phyloP scores from a whole-genome alignment of 64 coral and sea anemone species.

The Astreopora myriophthalma region DNA sequence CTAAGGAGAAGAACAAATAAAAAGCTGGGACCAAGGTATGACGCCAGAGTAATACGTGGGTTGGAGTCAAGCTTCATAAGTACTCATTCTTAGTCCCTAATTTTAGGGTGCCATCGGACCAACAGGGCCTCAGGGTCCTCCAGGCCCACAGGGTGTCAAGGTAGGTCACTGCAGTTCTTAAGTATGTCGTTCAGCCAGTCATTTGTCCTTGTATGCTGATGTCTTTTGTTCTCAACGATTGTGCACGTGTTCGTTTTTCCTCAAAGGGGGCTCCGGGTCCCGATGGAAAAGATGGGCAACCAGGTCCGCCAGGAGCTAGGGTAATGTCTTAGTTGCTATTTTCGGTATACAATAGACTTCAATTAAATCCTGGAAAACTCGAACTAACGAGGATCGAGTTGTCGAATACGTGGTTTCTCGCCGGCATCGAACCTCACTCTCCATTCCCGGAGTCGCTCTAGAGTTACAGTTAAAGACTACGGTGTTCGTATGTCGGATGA shows the following conservation, averaged over 20 bases:
- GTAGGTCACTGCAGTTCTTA: not conserved
- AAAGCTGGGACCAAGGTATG: no score
- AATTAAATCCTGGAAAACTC: not conserved
- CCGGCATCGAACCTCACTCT: no score
- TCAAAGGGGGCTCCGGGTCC: slow-evolving; percentile 4
- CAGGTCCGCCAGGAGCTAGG: slow-evolving; percentile 24
- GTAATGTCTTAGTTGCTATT: not conserved
- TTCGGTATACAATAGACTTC: not conserved
- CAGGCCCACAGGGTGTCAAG: slow-evolving; percentile 58
- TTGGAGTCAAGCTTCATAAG: not conserved
- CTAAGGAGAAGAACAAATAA: no score
- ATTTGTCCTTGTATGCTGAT: not conserved
- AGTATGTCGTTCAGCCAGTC: no score
- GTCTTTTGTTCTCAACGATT: not conserved
- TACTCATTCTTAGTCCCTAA: not conserved
- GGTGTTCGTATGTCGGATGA: no score
- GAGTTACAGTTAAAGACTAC: no score
- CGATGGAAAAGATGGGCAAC: slow-evolving; percentile 19
- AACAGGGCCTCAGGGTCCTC: slow-evolving; percentile 40
- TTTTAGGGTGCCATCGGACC: slow-evolving; percentile 63
- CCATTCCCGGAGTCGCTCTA: no score
- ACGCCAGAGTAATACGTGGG: not conserved
- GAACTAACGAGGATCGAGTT: no score
- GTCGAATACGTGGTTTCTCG: no score
- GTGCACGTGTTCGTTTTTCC: not conserved